Evolutionary conservation across 2,888 invertebrate species (phyloP).

Genomic region (Patella pellucida): DNA sequence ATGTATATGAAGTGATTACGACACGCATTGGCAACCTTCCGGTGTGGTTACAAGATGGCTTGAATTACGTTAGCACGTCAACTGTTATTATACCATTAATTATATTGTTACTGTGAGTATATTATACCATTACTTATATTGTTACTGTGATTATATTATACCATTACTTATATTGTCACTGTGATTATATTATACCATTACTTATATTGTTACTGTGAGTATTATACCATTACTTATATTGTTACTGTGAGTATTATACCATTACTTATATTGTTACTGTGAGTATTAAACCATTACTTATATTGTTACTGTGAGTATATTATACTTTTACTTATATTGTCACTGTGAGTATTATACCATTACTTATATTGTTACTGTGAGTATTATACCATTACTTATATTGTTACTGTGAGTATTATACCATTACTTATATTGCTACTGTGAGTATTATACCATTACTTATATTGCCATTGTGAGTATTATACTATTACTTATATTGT

Average conservation of each 20-base stretch:
- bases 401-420: no score
- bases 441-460: no score
- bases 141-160: neutral
- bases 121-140: neutral
- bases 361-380: no score
- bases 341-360: no score
- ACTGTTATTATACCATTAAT: conserved; percentile 52
- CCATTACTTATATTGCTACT: no score
- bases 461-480: no score
- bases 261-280: conserved; percentile 38
- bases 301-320: no score
- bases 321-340: no score
- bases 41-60: conserved; percentile 41
- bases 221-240: no score
- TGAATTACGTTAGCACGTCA: conserved; percentile 47
- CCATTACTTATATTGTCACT: neutral
- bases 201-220: no score
- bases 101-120: conserved; percentile 52
- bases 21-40: conserved; percentile 44
- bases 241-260: conserved; percentile 47
- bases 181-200: neutral
- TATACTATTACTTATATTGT: no score
- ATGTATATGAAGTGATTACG: conserved; percentile 47
- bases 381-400: no score
- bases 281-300: conserved; percentile 26